These are phyloP conservation scores for Bufo gargarizans DNA, from an alignment of 2,113 vertebrate species.

Conservation along the genomic window DNA sequence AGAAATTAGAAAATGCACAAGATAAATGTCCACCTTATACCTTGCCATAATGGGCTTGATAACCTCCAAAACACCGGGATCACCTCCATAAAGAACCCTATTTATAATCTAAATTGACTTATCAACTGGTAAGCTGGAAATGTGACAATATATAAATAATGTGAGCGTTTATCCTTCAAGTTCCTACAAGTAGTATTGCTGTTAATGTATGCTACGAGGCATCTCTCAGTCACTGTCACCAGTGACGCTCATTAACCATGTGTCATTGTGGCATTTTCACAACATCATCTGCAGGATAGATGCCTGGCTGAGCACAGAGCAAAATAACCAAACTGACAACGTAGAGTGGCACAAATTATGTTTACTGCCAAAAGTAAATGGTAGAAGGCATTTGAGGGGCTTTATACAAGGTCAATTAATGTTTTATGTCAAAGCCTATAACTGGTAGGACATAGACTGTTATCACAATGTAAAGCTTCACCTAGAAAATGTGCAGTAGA, in stretches of 20 bases:
- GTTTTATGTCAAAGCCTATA: not conserved
- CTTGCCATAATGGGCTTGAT: slow-evolving; percentile 37
- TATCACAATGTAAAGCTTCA: not conserved
- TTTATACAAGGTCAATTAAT: not conserved
- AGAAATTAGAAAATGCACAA: slow-evolving; percentile 55
- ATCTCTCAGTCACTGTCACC: slow-evolving; percentile 69
- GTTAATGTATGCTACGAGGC: slow-evolving; percentile 64
- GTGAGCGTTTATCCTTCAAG: slow-evolving; percentile 67
- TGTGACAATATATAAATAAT: slow-evolving; percentile 72
- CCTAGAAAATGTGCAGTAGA: not conserved
- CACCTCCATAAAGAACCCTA: slow-evolving; percentile 33
- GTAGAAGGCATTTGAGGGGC: not conserved
- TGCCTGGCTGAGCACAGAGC: slow-evolving; percentile 64
- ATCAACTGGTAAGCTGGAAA: slow-evolving; percentile 58
- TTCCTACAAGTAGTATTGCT: slow-evolving; percentile 64
- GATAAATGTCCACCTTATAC: slow-evolving; percentile 57
- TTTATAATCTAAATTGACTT: slow-evolving; percentile 64
- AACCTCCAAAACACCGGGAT: slow-evolving; percentile 54
- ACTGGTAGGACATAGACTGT: not conserved
- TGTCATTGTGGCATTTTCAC: slow-evolving; percentile 70
- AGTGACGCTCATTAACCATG: slow-evolving; percentile 73
- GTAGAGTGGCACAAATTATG: slow-evolving; percentile 46
- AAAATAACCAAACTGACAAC: slow-evolving; percentile 52
- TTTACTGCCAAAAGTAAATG: slow-evolving; percentile 21
- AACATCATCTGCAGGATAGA: slow-evolving; percentile 68